These are phyloP conservation scores for Phenganax stokvisi DNA, from an alignment of 92 coral and sea anemone genomes.

Conservation along the genomic window DNA sequence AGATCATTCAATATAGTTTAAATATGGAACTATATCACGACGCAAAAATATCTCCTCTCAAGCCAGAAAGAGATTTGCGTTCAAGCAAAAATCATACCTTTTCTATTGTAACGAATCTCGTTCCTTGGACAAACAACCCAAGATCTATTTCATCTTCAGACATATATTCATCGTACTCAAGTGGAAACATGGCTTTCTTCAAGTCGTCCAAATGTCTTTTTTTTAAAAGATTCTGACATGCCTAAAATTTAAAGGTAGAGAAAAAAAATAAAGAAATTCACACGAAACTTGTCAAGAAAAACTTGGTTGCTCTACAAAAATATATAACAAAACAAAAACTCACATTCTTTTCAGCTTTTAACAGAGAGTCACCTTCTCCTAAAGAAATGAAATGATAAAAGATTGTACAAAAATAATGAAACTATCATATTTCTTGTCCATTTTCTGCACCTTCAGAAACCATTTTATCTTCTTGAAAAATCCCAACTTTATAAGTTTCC, in stretches of 20 bases:
- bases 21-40: not conserved
- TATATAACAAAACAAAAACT: not conserved
- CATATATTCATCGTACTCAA: conserved; percentile 50
- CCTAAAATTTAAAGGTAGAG: conserved; percentile 54
- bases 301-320: too few species aligned
- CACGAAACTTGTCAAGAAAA: too few species aligned
- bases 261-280: not conserved
- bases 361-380: conserved; percentile 45
- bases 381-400: not conserved
- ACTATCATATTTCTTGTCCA: not conserved
- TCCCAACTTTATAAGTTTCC: conserved; percentile 61
- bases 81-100: conserved; percentile 47
- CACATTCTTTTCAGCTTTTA: conserved; percentile 87
- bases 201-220: conserved; percentile 53
- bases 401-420: not conserved
- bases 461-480: conserved; percentile 49
- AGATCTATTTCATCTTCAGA: conserved; percentile 64
- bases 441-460: conserved; percentile 60
- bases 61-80: not conserved
- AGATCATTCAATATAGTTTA: not conserved
- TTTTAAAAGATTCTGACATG: conserved; percentile 72
- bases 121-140: conserved; percentile 60
- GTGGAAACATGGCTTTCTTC: conserved; percentile 48
- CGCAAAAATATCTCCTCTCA: not conserved
- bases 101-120: conserved; percentile 66